Evolutionary conservation across 2,888 invertebrate species (phyloP).

Genomic region (Cephus spinipes): DNA sequence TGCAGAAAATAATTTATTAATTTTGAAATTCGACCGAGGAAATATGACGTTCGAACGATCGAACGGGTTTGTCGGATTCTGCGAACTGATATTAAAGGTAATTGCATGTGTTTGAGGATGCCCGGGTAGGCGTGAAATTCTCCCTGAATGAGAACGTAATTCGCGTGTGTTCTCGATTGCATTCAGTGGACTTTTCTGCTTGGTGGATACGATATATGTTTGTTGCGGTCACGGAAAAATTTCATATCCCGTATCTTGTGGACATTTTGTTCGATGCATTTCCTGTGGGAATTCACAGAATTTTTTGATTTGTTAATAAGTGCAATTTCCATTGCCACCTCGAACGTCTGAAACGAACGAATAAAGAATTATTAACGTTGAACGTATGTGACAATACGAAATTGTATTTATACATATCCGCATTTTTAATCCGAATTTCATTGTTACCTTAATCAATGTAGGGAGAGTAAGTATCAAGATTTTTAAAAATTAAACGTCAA

Average conservation of each 20-base stretch:
- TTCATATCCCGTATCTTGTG: not conserved
- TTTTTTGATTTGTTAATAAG: not conserved
- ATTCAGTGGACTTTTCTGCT: not conserved
- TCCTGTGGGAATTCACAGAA: not conserved
- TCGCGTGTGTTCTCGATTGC: not conserved
- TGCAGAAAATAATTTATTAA: not conserved
- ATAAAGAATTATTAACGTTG: not conserved
- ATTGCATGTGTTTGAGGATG: not conserved
- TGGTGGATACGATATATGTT: not conserved
- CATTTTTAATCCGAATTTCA: not conserved
- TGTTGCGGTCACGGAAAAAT: not conserved
- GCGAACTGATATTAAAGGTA: not conserved
- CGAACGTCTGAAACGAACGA: not conserved
- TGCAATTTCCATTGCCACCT: not conserved
- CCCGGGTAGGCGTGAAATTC: not conserved
- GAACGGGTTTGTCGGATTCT: not conserved
- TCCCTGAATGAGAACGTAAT: not conserved
- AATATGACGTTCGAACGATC: not conserved
- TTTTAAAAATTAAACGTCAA: too few relatives aligned
- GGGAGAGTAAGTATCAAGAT: not conserved
- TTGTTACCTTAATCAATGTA: too few relatives aligned
- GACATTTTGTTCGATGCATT: not conserved
- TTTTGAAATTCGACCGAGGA: not conserved
- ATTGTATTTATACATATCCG: too few relatives aligned
- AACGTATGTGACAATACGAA: too few relatives aligned